Conservation (phyloP, 2,888 invertebrate genomes). For the Saturnia pavonia region DNA sequence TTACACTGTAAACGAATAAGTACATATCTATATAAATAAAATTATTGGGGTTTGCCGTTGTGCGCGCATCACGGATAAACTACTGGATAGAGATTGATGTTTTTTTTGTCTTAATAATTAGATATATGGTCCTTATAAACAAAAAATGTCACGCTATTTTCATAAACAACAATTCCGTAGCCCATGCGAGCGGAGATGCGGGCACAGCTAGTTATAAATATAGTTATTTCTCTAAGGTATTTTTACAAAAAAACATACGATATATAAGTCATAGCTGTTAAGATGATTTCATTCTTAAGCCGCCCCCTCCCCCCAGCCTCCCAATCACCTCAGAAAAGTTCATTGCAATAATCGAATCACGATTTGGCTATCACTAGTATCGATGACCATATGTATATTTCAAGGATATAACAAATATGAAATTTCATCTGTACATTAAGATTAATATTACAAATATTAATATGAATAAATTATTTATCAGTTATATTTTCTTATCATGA, state of each 20-base stretch:
- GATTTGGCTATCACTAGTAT: slow-evolving; percentile 11
- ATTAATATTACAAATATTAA: background rate
- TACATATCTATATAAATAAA: no score
- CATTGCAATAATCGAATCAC: slow-evolving; percentile 7
- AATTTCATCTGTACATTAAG: background rate
- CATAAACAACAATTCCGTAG: no score
- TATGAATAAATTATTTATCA: background rate
- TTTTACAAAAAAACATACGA: background rate
- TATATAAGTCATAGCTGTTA: slow-evolving; percentile 6
- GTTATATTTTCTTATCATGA: background rate
- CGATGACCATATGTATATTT: slow-evolving; percentile 8
- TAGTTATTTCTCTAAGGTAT: background rate
- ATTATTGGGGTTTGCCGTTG: no score
- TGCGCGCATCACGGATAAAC: no score
- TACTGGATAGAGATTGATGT: no score
- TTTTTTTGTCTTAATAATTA: no score
- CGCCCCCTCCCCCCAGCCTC: background rate
- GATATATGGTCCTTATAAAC: no score
- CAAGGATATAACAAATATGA: slow-evolving; percentile 8
- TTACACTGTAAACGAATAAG: no score
- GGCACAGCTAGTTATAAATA: background rate
- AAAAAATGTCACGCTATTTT: no score
- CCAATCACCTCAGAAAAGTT: slow-evolving; percentile 3
- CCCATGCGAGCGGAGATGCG: no score
- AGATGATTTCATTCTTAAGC: slow-evolving; percentile 9